Base-by-base conservation (phyloP, 1,140 invertebrate genomes). In the Limonius californicus region DNA sequence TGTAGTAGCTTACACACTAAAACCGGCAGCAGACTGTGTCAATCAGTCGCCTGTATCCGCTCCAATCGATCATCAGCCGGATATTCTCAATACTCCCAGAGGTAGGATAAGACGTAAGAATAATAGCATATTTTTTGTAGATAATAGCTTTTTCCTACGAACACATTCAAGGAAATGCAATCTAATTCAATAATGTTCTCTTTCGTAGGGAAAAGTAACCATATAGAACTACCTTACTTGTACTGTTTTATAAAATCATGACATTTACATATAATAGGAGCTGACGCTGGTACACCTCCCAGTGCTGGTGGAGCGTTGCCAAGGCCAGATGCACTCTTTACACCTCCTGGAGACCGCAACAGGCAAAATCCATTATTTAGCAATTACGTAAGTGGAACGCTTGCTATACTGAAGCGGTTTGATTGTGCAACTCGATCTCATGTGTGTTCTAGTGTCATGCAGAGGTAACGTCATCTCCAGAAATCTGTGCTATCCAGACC, bases 1-100 rank as follows among this genome's bases (percentile, higher is more conserved):
- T 61, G 82, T 84, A 23, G 82, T 84, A 18, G 82, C 82, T 12
- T 84, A 83, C 63, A 83, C 82, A 11, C 68, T 84, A 60, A 82
- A 84, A 70, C 79, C 80, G 61, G 78, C 72, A 0, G 50, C 70
- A 9, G 69, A 73, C 45, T 72, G 74, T 53, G 62, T 60, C 3
- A 54, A 57, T 11, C 65, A 62, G 14, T 58, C 65, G 14, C 43
- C 68, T 21, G 43, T 54, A 1, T 65, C 56, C 15, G 62, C 69
- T 15, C 54, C 63, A 9, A 50, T 64, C 11, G 69, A 71, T 53
- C 72, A 75, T 53, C 77, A 78, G 54, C 77, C 77, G 23, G 77
- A 78, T 65, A 77, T 77, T 50, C 67, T 78, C 14, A 78, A 77
- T 59, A 73, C 76, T 2, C 77, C 77, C 18, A 56, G 72, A 76